Base-by-base conservation (phyloP, 2,797 vertebrate species). In the Premnoplex brunnescens region DNA sequence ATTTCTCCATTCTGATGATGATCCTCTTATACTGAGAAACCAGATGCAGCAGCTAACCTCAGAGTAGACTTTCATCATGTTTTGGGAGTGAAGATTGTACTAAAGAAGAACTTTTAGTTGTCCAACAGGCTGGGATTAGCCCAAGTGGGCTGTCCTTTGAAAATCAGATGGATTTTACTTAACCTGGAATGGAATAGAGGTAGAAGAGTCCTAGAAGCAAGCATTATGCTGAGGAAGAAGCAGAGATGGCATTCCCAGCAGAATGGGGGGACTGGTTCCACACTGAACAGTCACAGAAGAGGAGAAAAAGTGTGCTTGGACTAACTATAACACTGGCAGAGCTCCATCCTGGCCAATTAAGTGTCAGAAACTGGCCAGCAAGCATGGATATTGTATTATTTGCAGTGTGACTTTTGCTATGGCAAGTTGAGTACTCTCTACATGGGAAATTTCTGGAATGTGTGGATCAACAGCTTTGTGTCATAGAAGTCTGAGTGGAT, bases 241-340 rank as follows among this genome's bases (percentile, higher is more conserved):
- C 19, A 22, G 54, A 19, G 54, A 8, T 19, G 2, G 39, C 26
- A 80, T 74, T 77, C 64, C 34, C 44, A 64, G 23, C 28, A 36
- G 21, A 28, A 24, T 27, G 20, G 7, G 8, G 68, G n/a, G 39
- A 10, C 16, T 59, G 12, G 5, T 55, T 88, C 72, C 24, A 34
- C 4, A 6, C 9, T 59, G 75, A 48, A 19, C 0, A 2, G 27
- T 69, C 0, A 0, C 8, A 16, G 8, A 30, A 39, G n/a, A 63
- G 24, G 32, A 85, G 26, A 32, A 63, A 36, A 46, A 17, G 6
- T 52, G 56, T 69, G 15, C 34, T 63, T 79, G 52, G 27, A 36
- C 52, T 89, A 43, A 36, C 51, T 44, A 0, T 14, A 76, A 14
- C 32, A n/a, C 36, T 44, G 60, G 27, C 30, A 78, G 9, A 78